Conservation (phyloP, 2,888 invertebrate genomes). For the Notodonta ziczac region DNA sequence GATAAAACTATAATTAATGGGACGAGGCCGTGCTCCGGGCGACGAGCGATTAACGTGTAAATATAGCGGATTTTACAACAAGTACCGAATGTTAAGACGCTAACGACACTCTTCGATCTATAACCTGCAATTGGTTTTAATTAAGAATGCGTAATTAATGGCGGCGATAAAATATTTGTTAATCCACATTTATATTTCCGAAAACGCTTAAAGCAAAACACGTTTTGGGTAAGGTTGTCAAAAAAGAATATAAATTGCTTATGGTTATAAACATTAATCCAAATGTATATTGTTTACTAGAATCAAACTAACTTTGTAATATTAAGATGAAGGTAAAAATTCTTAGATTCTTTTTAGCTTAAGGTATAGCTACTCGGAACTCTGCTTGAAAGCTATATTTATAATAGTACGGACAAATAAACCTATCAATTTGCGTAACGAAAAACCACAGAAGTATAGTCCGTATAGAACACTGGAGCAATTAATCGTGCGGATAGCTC, state of each 20-base stretch:
- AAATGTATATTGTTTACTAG: no score
- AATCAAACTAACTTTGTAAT: no score
- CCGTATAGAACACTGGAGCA: no score
- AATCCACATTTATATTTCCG: background rate
- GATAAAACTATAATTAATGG: slow-evolving; percentile 44
- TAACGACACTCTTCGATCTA: slow-evolving; percentile 16
- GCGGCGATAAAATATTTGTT: background rate
- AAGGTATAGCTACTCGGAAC: no score
- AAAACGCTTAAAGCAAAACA: slow-evolving; percentile 1
- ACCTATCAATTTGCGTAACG: no score
- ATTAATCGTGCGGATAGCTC: no score
- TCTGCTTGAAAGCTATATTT: no score
- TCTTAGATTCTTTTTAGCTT: no score
- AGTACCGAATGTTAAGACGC: slow-evolving; percentile 21
- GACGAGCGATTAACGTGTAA: slow-evolving; percentile 32
- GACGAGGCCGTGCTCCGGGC: slow-evolving; percentile 31
- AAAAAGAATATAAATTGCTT: background rate
- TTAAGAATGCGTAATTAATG: slow-evolving; percentile 1
- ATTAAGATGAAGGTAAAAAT: no score
- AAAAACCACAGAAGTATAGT: no score
- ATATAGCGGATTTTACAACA: slow-evolving; percentile 32
- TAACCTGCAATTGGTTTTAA: background rate
- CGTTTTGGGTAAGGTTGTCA: slow-evolving; percentile 1
- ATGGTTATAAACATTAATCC: no score
- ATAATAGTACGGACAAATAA: no score